Base-by-base conservation (phyloP, 2,797 vertebrate species). In the Acomys russatus region DNA sequence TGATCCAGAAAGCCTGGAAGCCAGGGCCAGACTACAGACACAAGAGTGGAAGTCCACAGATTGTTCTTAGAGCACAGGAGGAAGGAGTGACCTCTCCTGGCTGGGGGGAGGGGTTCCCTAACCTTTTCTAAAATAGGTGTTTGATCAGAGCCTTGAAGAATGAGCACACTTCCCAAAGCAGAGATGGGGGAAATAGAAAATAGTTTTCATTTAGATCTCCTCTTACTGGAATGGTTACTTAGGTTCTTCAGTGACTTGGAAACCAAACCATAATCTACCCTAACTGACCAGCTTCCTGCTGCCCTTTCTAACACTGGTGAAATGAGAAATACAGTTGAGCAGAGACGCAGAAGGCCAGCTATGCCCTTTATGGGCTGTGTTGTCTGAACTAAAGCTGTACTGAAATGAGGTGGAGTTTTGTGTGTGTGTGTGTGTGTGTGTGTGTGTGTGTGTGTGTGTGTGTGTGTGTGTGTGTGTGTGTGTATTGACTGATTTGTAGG, bases 121-220 rank as follows among this genome's bases (percentile, higher is more conserved):
- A 88, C 63, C 68, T 64, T 94, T 92, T 94, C 61, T 64, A 44
- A 78, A 88, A 76, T 59, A 85, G 20, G 14, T 38, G 20, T 61
- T 85, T 95, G 88, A 85, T 63, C 33, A 80, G 63, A 80, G 93
- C 77, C 91, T 61, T 63, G 59, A 92, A 94, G 88, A 76, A 90
- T 73, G 80, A 88, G 61, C 28, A n/a, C 89, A 84, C 77, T 92
- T 95, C 92, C 73, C 54, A 78, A 82, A 94, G 74, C 70, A 91
- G 94, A 91, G 63, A 38, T 59, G 15, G 74, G 68, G 85, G n/a
- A n/a, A 89, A n/a, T 68, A 38, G 79, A 91, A 68, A 33, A 11
- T 28, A 56, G 22, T 88, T 92, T 83, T 71, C 73, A 84, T 90
- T 64, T 35, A 54, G 17, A 54, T 83, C 78, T 70, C 51, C 66